Evolutionary conservation across 2,888 invertebrate species (phyloP).

Genomic region (Torymus aiolomorphi): DNA sequence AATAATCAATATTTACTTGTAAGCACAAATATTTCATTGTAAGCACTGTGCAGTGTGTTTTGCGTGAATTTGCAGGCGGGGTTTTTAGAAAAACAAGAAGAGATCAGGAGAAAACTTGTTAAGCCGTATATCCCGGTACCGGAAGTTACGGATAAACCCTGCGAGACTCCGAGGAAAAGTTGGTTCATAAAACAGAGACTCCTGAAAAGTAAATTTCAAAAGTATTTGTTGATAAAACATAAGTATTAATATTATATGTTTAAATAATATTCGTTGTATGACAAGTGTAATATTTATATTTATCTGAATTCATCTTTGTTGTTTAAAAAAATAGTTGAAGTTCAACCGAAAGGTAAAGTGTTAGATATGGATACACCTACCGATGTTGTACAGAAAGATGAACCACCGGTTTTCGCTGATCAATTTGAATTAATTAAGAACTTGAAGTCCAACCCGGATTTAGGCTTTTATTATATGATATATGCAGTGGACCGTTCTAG

Average conservation of each 20-base stretch:
- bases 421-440: constrained; percentile 76
- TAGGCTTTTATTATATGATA: constrained; percentile 86
- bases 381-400: neutral
- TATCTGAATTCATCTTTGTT: too few species aligned
- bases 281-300: too few species aligned
- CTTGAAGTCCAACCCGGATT: constrained; percentile 78
- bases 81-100: constrained; percentile 76
- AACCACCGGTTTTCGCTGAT: constrained; percentile 71
- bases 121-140: constrained; percentile 58
- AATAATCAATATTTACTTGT: constrained; percentile 10
- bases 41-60: neutral
- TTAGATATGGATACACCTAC: constrained; percentile 21
- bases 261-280: too few species aligned
- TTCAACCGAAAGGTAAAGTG: constrained; percentile 48
- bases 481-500: constrained; percentile 85
- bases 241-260: too few species aligned
- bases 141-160: constrained; percentile 41
- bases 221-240: neutral
- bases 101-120: constrained; percentile 73
- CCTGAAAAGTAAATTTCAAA: constrained; percentile 53
- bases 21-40: neutral
- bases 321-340: neutral
- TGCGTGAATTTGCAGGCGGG: constrained; percentile 76
- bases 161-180: constrained; percentile 40
- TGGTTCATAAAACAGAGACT: constrained; percentile 49